Base-by-base conservation (phyloP, 2,797 vertebrate genomes). In the Spinus pinus region DNA sequence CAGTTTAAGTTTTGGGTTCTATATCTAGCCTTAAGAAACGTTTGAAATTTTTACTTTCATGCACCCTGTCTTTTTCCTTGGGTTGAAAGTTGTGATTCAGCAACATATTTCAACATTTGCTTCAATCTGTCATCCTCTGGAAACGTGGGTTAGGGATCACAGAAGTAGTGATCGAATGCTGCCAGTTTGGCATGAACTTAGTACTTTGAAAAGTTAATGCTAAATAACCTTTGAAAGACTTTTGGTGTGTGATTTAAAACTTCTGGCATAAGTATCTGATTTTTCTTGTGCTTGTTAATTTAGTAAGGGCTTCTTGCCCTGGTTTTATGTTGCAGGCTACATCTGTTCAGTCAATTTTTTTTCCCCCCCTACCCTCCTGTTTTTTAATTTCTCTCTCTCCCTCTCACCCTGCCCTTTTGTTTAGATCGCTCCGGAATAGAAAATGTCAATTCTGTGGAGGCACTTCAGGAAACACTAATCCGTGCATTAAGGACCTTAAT, bases 371-470 rank as follows among this genome's bases (percentile, higher is more conserved):
- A 6, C 9, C 31, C 9, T 33, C 8, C 30, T 17, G 12, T 37
- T 39, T 60, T 87, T 58, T 60, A 57, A 50, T 58, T 62, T 86
- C 11, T 82, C 14, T 81, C 46, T 88, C 64, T 73, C 25, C 24
- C 25, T 42, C 44, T 33, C 23, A 10, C 22, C 16, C 25, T 39
- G 8, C 28, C 49, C 7, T 62, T 56, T 66, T 37, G 39, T 56
- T 51, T 97, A 99, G 99, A 99, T 98, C 99, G 99, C 87, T 99
- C 99, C 1, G 99, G 99, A 84, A 99, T 99, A 96, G 99, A 99
- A 98, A 98, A 99, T 53, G 93, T 99, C 86, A 98, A 98, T 96
- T 98, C 98, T 2, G 98, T 99, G 96, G 99, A 99, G 97, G 99
- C 98, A 31, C 98, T 99, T 96, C 99, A 99, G 98, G 99, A 99